Percentiles rank a stretch among this genome's conserved stretches.
Evolutionary conservation across 2,888 invertebrate species (phyloP).

Genomic region (Acanthosepion lycidas): DNA sequence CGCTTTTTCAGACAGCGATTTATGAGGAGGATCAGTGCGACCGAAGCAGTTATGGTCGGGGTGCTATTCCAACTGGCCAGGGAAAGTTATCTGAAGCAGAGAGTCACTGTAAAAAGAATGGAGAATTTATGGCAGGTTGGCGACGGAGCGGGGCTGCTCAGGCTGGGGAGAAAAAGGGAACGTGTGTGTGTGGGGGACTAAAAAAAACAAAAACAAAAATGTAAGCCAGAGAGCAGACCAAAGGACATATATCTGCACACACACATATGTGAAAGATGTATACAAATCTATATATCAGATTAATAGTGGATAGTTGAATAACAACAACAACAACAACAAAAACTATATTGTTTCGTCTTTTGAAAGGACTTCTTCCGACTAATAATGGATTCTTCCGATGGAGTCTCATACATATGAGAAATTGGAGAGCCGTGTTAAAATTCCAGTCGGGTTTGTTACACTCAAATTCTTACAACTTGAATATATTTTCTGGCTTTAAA

Average conservation of each 20-base stretch:
- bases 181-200: neutral
- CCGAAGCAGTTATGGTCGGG: neutral
- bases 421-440: too few relatives aligned
- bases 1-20: constrained; percentile 33
- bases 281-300: neutral
- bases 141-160: neutral
- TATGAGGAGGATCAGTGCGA: neutral
- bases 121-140: neutral
- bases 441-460: too few relatives aligned
- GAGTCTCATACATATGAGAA: too few relatives aligned
- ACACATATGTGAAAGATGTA: neutral
- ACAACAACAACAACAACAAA: too few relatives aligned
- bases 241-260: neutral
- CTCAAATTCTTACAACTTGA: too few relatives aligned
- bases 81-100: neutral
- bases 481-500: too few relatives aligned
- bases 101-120: constrained; percentile 33
- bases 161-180: neutral
- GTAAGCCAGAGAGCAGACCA: neutral
- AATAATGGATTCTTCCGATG: too few relatives aligned
- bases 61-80: neutral
- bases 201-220: neutral
- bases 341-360: too few relatives aligned
- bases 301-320: too few relatives aligned
- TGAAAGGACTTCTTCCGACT: too few relatives aligned